Base-by-base conservation (phyloP, 2,797 vertebrate species). In the Siniperca obscura region DNA sequence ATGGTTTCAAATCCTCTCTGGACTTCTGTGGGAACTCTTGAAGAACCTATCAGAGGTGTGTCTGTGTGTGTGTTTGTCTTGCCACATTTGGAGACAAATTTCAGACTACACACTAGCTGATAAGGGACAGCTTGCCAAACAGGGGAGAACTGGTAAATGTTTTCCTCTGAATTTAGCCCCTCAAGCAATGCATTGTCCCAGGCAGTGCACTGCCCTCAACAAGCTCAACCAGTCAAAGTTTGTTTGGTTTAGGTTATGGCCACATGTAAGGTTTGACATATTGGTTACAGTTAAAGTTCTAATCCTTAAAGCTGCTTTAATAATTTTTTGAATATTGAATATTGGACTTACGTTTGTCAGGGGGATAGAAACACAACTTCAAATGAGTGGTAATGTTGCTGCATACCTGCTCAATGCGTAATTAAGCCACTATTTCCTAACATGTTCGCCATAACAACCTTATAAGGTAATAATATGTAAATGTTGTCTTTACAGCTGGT, bases 1-100 rank as follows among this genome's bases (percentile, higher is more conserved):
- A 59, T 60, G 68, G 27, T 75, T 80, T 67, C 14, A 67, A 87
- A 85, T 76, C 70, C 78, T 89, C 71, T 53, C 40, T n/a, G 69
- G 76, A 86, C 65, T 71, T 55, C 53, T 59, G 25, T 19, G 9
- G 38, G 75, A 81, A 65, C 21, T 50, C 55, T 70, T 62, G 34
- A 56, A 62, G 50, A 65, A 19, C 16, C 64, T 48, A 56, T 40
- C 73, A 50, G 71, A 71, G 22, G 56, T 76, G 53, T 65, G 70
- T 44, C 78, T 76, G 17, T 67, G 70, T 50, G 30, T 69, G 61
- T 68, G 25, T 66, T 40, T 27, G 14, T 21, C 30, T 71, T 44
- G 50, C 62, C 60, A 46, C 10, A 67, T 76, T 71, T 72, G 56
- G 48, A 76, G 61, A 65, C n/a, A 44, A 0, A 64, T 64, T 72